A percentile compares a stretch with the other conserved stretches of the same genome.
Evolutionary conservation across 2,797 vertebrate species (phyloP).

Genomic region (Amniataba percoides): DNA sequence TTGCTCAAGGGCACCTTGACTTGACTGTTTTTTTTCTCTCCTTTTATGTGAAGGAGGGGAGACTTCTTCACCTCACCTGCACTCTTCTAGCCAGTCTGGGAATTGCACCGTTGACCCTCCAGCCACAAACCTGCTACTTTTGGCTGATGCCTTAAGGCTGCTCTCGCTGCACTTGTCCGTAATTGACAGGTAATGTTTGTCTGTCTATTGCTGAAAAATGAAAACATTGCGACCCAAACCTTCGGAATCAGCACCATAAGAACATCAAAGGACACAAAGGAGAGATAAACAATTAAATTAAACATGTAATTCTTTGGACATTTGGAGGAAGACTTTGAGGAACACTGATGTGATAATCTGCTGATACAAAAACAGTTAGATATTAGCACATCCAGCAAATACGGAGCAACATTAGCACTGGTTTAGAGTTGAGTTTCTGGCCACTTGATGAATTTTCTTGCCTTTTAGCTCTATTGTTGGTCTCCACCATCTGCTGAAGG

Average conservation of each 20-base stretch:
- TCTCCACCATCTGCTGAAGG: not conserved
- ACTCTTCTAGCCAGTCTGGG: conserved; percentile 10
- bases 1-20: conserved; percentile 71
- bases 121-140: conserved; percentile 37
- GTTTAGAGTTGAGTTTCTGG: not conserved
- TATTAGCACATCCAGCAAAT: not conserved
- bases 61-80: conserved; percentile 25
- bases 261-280: not conserved
- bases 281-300: not conserved
- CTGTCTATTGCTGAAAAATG: conserved; percentile 7
- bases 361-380: not conserved
- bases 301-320: not conserved
- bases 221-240: not conserved
- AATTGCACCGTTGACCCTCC: conserved; percentile 33
- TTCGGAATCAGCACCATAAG: conserved; percentile 1
- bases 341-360: not conserved
- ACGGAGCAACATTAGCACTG: not conserved
- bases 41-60: conserved; percentile 16
- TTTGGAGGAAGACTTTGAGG: too few relatives aligned
- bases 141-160: conserved; percentile 25
- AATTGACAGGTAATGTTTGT: conserved; percentile 24
- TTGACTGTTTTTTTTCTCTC: conserved; percentile 19
- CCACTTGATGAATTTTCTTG: not conserved
- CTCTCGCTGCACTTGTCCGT: conserved; percentile 4
- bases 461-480: conserved; percentile 10